Base-by-base conservation (phyloP, 1,140 invertebrate species). In the Pachypeltis micranthus region DNA sequence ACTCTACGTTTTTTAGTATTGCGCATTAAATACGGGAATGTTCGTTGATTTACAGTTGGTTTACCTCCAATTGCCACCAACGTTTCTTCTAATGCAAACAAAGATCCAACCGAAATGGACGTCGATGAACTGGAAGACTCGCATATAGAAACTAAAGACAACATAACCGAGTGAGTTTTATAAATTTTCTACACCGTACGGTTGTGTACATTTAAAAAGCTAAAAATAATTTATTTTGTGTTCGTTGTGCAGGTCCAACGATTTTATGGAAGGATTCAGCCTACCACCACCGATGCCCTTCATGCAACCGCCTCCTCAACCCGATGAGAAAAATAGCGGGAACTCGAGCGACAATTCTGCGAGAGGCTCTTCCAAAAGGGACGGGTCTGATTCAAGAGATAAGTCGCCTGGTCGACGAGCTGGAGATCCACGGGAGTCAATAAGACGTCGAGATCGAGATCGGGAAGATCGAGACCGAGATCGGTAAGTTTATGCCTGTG, bases 291-390 rank as follows among this genome's bases (percentile, higher is more conserved):
- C 47, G 4, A 10, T 21, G 10, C 47, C 47, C 19, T 51, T 51
- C 47, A 51, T 51, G 47, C 47, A 51, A 21, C 47, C 47, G 21
- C 47, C 47, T 10, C 47, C 47, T 51, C n/a, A n/a, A n/a, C n/a
- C 47, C 47, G 47, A 16, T 51, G 7, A 21, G 47, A 10, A 7
- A 7, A 4, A 4, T 51, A 21, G 7, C 19, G 47, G 47, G 4
- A 51, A 51, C 47, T 10, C 47, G 7, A 51, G 23, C 23, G 47
- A 21, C n/a, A n/a, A n/a, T n/a, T n/a, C n/a, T n/a, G n/a, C n/a
- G n/a, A n/a, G n/a, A n/a, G n/a, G n/a, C n/a, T n/a, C n/a, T n/a
- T n/a, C n/a, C n/a, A n/a, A n/a, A n/a, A n/a, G n/a, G n/a, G 47
- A 51, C 3, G 12, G 47, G 4, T 51, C 47, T 21, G 3, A 51